Percentiles rank a stretch among this genome's conserved stretches.
These are phyloP conservation scores for Girardinus metallicus DNA, from an alignment of 2,797 vertebrate species.

Conservation along the genomic window DNA sequence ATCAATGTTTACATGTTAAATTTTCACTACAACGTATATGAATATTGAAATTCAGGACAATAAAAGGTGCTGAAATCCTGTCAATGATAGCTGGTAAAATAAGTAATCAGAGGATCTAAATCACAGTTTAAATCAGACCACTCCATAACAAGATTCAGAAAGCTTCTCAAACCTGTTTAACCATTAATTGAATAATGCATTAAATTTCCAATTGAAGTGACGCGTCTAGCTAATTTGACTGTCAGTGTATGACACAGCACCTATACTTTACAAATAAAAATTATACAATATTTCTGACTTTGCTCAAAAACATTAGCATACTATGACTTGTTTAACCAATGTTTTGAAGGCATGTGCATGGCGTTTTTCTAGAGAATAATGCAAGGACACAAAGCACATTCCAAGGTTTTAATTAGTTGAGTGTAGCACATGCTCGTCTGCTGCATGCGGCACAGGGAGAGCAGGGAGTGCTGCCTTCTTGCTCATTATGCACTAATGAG, in stretches of 20 bases:
- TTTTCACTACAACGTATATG: not conserved
- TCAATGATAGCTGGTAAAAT: slow-evolving; percentile 32
- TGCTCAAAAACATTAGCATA: slow-evolving; percentile 34
- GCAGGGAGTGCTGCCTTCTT: slow-evolving; percentile 69
- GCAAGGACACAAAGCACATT: slow-evolving; percentile 52
- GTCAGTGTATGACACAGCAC: not conserved
- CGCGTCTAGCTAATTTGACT: slow-evolving; percentile 4
- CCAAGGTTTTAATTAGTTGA: slow-evolving; percentile 74
- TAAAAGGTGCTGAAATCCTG: slow-evolving; percentile 12
- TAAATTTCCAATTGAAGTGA: slow-evolving; percentile 15
- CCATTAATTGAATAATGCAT: not conserved
- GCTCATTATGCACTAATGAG: slow-evolving; percentile 85
- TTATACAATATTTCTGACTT: not conserved
- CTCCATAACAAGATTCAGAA: slow-evolving; percentile 5
- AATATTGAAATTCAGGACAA: slow-evolving; percentile 7
- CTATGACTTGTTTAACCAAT: slow-evolving; percentile 51
- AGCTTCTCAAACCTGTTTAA: slow-evolving; percentile 21
- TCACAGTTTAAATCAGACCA: slow-evolving; percentile 12
- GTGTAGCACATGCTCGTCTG: slow-evolving; percentile 62
- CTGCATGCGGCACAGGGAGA: slow-evolving; percentile 64
- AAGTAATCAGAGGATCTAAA: slow-evolving; percentile 19
- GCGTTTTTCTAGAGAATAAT: slow-evolving; percentile 37
- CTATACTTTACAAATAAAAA: not conserved
- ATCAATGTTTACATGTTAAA: not conserved
- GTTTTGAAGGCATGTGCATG: slow-evolving; percentile 35